Percentiles rank a stretch among this genome's conserved stretches.
Evolutionary conservation across 2,797 vertebrate species (phyloP).

Genomic region (Glyptemys insculpta): DNA sequence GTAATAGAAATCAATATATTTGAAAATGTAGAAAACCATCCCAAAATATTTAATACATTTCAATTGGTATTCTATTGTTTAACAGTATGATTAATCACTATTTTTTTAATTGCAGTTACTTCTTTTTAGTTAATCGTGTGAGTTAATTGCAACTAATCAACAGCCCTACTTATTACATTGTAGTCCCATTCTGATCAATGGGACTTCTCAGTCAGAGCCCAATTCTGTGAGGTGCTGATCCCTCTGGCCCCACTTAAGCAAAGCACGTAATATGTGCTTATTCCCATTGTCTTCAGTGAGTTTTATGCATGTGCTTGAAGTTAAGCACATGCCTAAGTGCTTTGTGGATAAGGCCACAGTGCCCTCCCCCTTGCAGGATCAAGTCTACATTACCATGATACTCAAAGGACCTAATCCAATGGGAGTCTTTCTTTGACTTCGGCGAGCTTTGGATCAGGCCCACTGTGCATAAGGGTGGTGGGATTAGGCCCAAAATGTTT

Average conservation of each 20-base stretch:
- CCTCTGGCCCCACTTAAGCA: not conserved
- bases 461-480: not conserved
- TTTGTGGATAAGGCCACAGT: not conserved
- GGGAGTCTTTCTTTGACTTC: not conserved
- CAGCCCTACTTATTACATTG: not conserved
- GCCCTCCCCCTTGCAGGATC: not conserved
- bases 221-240: not conserved
- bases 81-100: too few relatives aligned
- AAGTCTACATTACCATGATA: not conserved
- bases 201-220: not conserved
- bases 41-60: too few relatives aligned
- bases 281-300: not conserved
- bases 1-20: too few relatives aligned
- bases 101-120: too few relatives aligned
- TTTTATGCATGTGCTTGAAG: not conserved
- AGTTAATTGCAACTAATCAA: too few relatives aligned
- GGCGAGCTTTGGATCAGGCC: not conserved
- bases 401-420: not conserved
- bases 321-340: not conserved
- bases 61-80: too few relatives aligned
- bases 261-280: not conserved
- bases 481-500: not conserved
- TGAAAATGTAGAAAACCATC: too few relatives aligned
- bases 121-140: too few relatives aligned
- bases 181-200: not conserved